Evolutionary conservation across 2,797 vertebrate genomes (phyloP).

Genomic region (Macrochelys suwanniensis): DNA sequence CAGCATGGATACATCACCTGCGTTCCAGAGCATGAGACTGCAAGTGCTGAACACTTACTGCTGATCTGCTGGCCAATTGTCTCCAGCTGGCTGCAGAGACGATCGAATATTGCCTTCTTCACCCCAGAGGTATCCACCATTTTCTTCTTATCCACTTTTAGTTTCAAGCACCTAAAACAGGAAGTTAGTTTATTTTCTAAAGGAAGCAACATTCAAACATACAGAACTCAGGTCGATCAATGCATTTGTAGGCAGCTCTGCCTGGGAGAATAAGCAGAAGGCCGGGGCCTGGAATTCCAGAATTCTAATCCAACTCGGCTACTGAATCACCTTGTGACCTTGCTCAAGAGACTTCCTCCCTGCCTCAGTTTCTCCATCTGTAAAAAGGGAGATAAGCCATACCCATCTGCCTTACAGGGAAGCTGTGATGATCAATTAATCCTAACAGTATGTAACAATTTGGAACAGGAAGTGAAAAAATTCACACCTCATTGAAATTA

Average conservation of each 20-base stretch:
- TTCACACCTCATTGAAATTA: neutral
- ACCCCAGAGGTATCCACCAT: conserved; percentile 85
- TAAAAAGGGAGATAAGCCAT: neutral
- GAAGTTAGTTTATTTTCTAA: neutral
- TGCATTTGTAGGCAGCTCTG: neutral
- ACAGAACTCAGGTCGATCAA: neutral
- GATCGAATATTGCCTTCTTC: conserved; percentile 87
- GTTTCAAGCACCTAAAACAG: conserved; percentile 86
- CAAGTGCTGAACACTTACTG: conserved; percentile 79
- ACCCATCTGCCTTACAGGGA: neutral
- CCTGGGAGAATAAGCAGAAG: neutral
- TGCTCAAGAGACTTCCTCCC: neutral
- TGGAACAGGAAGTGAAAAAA: neutral
- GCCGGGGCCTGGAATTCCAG: neutral
- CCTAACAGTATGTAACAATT: neutral
- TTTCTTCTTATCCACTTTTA: conserved; percentile 88
- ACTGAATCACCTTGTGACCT: neutral
- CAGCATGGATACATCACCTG: neutral
- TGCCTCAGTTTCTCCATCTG: neutral
- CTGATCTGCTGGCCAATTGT: conserved; percentile 82
- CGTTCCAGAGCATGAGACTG: neutral
- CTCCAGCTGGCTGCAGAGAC: conserved; percentile 86
- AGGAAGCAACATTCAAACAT: neutral
- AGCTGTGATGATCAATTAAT: neutral
- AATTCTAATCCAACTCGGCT: neutral